Conservation (phyloP, 2,888 invertebrate species). For the Aleiodes testaceus region DNA sequence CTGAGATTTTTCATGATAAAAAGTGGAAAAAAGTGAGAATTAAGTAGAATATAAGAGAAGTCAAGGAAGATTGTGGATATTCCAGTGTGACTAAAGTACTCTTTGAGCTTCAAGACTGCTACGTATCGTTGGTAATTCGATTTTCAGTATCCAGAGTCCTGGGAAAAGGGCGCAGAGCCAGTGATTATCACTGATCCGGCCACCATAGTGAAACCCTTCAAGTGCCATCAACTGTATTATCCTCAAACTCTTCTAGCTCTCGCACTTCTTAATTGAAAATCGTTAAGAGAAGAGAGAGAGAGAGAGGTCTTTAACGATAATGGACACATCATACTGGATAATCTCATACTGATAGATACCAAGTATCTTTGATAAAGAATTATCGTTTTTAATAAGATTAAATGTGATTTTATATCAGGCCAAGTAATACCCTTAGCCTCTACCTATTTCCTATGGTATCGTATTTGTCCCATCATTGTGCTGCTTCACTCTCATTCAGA, state of each 20-base stretch:
- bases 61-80: conserved; percentile 24
- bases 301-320: neutral
- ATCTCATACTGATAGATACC: neutral
- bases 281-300: neutral
- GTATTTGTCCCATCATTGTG: no score
- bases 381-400: no score
- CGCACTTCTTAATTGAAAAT: conserved; percentile 31
- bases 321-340: conserved; percentile 8
- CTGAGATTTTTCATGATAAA: conserved; percentile 33
- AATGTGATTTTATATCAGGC: no score
- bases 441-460: no score
- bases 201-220: conserved; percentile 20
- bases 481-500: no score
- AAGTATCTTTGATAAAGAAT: no score
- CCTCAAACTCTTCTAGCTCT: conserved; percentile 1
- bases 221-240: conserved; percentile 7
- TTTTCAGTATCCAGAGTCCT: conserved; percentile 46
- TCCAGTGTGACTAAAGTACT: conserved; percentile 35
- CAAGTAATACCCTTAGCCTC: no score
- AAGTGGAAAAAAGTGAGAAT: conserved; percentile 29
- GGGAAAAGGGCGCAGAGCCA: conserved; percentile 5
- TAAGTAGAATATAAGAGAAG: conserved; percentile 16
- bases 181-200: conserved; percentile 30
- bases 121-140: conserved; percentile 46
- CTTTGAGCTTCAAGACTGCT: conserved; percentile 30